phyloP scores from a whole-genome alignment of 2,888 invertebrate species.

The Ophion ellenae region DNA sequence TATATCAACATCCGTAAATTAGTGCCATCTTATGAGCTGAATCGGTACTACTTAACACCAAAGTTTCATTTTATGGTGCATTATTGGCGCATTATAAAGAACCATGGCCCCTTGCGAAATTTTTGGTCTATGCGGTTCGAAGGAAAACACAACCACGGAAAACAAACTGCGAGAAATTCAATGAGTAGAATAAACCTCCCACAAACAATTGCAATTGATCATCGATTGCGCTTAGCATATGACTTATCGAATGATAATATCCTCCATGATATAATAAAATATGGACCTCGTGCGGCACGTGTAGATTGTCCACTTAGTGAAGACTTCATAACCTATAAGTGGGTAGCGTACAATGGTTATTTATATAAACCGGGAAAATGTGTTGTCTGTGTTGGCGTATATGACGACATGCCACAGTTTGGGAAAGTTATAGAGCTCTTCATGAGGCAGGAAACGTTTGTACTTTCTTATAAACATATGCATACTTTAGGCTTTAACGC shows the following conservation, averaged over 20 bases:
- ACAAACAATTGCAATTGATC: conserved; percentile 42
- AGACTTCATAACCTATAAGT: too few relatives aligned
- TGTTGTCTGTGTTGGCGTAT: conserved; percentile 9
- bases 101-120: conserved; percentile 28
- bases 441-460: too few relatives aligned
- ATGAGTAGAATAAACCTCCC: conserved; percentile 25
- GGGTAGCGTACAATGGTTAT: conserved; percentile 6
- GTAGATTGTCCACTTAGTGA: too few relatives aligned
- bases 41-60: conserved; percentile 31
- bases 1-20: conserved; percentile 41
- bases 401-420: conserved; percentile 20
- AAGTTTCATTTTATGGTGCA: conserved; percentile 55
- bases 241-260: conserved; percentile 29
- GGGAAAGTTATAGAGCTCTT: neutral
- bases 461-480: too few relatives aligned
- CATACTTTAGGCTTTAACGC: too few relatives aligned
- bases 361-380: conserved; percentile 44
- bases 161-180: conserved; percentile 26
- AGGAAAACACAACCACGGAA: conserved; percentile 50
- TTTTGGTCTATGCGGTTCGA: conserved; percentile 60
- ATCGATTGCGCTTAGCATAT: conserved; percentile 51
- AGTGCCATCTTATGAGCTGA: conserved; percentile 2
- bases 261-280: conserved; percentile 7
- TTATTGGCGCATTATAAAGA: conserved; percentile 26
- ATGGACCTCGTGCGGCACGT: too few relatives aligned